Base-by-base conservation (phyloP, 2,113 vertebrate genomes). In the Pungitius pungitius region DNA sequence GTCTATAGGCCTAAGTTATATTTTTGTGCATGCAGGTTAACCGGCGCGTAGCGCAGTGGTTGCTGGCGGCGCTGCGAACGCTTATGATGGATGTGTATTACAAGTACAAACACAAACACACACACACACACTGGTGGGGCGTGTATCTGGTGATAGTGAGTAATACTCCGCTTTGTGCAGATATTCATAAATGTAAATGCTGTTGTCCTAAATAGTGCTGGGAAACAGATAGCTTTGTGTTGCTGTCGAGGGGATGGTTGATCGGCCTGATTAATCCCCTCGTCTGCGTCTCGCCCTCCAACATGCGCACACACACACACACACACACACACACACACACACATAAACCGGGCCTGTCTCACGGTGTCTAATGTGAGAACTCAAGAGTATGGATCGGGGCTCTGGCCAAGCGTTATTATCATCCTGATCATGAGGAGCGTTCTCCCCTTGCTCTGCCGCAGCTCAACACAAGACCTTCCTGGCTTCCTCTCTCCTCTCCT, bases 151-250 rank as follows among this genome's bases (percentile, higher is more conserved):
- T 73, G 82, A 78, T 82, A 75, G 76, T 80, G 85, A 91, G 80
- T 65, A 73, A 87, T 73, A 45, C 77, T 59, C 78, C 57, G 58
- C 75, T 80, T 75, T 85, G 85, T 83, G 86, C 61, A 62, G 58
- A 85, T 83, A 87, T 88, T 87, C 83, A 88, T 78, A 85, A 88
- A 87, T 90, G 88, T 82, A 90, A 90, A 91, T 87, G 87, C 69
- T 85, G 83, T 84, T 81, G 85, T 87, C 69, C 69, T 80, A 39
- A 91, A 83, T 85, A 81, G 80, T 55, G 77, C 82, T 80, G 82
- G 67, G 76, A 85, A 84, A 88, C 77, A 35, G 86, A 89, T 80
- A 71, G 81, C 66, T 86, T 89, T 84, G 80, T 81, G 79, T 58
- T 73, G 87, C 81, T 81, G 89, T 88, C 84, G 78, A 57, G 62